Base-by-base conservation (phyloP, 1,140 invertebrate species). In the Hermetia illucens region DNA sequence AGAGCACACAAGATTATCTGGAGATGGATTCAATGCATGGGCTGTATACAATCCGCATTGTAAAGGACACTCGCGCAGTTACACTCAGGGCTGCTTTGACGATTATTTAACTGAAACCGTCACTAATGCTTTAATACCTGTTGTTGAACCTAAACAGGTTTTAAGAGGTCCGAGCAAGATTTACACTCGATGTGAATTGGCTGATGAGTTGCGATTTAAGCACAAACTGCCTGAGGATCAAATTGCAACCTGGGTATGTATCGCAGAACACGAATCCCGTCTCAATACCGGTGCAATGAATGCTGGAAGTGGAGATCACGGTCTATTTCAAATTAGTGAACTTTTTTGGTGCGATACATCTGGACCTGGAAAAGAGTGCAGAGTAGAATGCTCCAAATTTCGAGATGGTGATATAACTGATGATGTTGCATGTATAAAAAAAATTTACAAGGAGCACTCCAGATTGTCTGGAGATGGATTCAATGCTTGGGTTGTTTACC, bases 11-110 rank as follows among this genome's bases (percentile, higher is more conserved):
- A 49, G 67, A 3, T 48, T 77, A 2, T 69, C 69, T 12, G 77
- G 77, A 1, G 66, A 82, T 48, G 79, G 79, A 4, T 82, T 79
- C 52, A 69, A 69, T 6, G 79, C 79, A 1, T 82, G 79, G 79
- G 68, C 69, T 0, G 75, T 77, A 0, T 79, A 79, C 46, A 60
- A 51, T 9, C 45, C 49, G 2, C 53, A 65, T 39, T 73, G 70
- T 38, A 46, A 46, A 22, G 44, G 47, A 33, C 45, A 48, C 32
- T 54, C 50, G 1, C 39, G 44, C 0, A 44, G 18, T 4, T 36
- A 12, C 25, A 31, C 37, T 8, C 10, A 13, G 15, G 22, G 18
- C 33, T 44, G 31, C 25, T 39, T 35, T 38, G 13, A 34, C 29
- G 39, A 40, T 10, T 75, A 68, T 55, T 62, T 70, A n/a, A n/a